Percentiles rank a stretch among this genome's conserved stretches.
Conservation (phyloP, 2,888 invertebrate species). For the Drosophila setosimentum region DNA sequence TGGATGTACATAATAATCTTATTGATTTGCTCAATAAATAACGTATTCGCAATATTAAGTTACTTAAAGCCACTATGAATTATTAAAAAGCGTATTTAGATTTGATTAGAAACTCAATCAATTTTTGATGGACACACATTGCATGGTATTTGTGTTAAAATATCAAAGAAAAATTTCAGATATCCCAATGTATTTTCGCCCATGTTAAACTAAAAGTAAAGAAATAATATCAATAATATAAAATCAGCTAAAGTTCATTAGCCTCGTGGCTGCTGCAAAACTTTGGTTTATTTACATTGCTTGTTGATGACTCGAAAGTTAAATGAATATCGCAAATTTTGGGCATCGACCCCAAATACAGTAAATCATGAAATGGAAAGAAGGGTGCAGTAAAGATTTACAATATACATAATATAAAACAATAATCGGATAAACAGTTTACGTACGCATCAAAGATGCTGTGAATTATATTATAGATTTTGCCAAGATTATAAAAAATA, state of each 20-base stretch:
- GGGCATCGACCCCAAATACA: background rate
- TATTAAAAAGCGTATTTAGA: background rate
- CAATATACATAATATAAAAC: background rate
- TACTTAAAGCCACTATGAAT: background rate
- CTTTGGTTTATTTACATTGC: background rate
- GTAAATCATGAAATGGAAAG: background rate
- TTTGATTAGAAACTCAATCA: background rate
- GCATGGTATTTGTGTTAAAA: background rate
- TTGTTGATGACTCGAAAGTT: background rate
- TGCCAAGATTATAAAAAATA: no score
- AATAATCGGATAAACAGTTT: constrained; percentile 1
- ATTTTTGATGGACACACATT: background rate
- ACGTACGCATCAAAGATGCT: background rate
- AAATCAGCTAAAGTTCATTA: background rate
- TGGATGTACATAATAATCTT: background rate
- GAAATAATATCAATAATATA: background rate
- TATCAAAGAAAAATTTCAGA: background rate
- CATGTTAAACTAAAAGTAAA: background rate
- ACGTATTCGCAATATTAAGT: background rate
- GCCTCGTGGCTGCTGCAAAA: background rate
- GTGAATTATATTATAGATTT: background rate
- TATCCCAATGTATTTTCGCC: background rate
- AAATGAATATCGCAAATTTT: background rate
- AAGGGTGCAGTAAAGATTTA: background rate
- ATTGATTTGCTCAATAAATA: constrained; percentile 1